A percentile compares a stretch with the other conserved stretches of the same genome.
Evolutionary conservation across 2,113 vertebrate genomes (phyloP).

Genomic region (Laticauda laticaudata): DNA sequence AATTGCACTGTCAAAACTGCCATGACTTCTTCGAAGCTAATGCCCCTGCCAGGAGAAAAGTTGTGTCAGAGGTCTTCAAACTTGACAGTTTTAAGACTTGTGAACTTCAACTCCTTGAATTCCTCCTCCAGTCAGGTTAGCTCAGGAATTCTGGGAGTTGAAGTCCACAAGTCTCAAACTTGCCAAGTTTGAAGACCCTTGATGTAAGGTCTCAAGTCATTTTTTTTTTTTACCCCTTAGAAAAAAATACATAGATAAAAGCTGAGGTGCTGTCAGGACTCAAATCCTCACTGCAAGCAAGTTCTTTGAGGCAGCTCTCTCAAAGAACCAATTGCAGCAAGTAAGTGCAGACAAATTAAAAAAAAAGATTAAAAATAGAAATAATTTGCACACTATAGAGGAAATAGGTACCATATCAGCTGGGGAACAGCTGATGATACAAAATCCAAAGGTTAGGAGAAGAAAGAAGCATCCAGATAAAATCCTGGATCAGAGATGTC

Average conservation of each 20-base stretch:
- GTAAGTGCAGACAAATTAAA: not conserved
- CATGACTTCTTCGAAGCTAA: not conserved
- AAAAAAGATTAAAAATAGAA: not conserved
- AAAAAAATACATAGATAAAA: not conserved
- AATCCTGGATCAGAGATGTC: not conserved
- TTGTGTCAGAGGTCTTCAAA: not conserved
- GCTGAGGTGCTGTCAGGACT: not conserved
- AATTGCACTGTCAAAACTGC: not conserved
- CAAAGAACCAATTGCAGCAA: not conserved
- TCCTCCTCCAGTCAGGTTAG: no score
- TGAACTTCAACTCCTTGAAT: no score
- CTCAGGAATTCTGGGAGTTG: no score
- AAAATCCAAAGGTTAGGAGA: not conserved
- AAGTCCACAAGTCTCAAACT: no score
- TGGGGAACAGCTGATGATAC: not conserved
- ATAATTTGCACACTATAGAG: not conserved
- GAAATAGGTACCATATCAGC: not conserved
- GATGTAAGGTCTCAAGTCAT: not conserved
- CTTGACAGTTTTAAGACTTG: no score
- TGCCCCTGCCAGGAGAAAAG: not conserved
- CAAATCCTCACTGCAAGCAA: not conserved
- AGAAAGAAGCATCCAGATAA: not conserved
- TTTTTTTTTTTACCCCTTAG: not conserved
- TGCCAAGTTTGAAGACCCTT: no score
- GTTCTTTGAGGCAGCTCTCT: not conserved